Evolutionary conservation across 2,113 vertebrate species (phyloP).

Genomic region (Mesocricetus auratus): DNA sequence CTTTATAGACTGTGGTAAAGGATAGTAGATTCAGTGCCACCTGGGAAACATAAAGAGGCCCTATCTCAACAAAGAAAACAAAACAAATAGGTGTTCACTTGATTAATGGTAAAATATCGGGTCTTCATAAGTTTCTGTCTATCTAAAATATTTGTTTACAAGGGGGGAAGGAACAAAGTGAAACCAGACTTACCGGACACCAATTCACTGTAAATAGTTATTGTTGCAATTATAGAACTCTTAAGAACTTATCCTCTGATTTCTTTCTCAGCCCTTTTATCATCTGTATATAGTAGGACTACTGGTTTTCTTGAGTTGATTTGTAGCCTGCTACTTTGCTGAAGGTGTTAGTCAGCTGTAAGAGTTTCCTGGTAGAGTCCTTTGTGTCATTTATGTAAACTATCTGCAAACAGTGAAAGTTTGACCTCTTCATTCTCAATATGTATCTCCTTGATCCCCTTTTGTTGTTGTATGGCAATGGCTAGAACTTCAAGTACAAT

Average conservation of each 20-base stretch:
- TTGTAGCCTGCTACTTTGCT: too few species aligned
- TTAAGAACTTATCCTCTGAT: neutral
- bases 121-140: neutral
- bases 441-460: too few species aligned
- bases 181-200: neutral
- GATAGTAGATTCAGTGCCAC: neutral
- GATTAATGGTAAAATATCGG: neutral
- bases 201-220: conserved; percentile 29
- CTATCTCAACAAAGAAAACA: neutral
- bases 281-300: too few species aligned
- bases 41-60: neutral
- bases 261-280: too few species aligned
- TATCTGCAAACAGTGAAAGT: too few species aligned
- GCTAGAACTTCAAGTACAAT: too few species aligned
- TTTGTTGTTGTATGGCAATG: too few species aligned
- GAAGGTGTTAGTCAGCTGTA: too few species aligned
- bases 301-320: too few species aligned
- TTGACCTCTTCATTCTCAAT: too few species aligned
- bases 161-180: neutral
- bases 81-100: neutral
- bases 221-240: neutral
- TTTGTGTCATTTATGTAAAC: too few species aligned
- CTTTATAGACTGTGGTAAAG: neutral
- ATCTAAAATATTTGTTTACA: neutral
- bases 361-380: too few species aligned